Base-by-base conservation (phyloP, 2,888 invertebrate genomes). In the Agriopis leucophaearia region DNA sequence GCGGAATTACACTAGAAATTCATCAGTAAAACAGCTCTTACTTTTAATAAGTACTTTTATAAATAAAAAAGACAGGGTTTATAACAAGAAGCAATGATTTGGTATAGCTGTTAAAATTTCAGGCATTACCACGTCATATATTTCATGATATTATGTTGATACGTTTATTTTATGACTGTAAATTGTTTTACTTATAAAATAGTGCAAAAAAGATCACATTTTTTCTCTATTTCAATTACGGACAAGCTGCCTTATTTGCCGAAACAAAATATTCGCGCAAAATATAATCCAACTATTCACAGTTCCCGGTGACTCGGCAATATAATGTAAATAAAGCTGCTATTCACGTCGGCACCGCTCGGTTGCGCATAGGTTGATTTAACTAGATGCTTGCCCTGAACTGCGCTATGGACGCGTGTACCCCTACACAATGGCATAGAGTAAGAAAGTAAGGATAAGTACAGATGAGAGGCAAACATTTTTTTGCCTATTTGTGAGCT, bases 371-470 rank as follows among this genome's bases (percentile, higher is more conserved):
- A 76, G 76, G 64, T 79, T 78, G 79, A 79, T 81, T 81, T 80
- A 82, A 82, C 82, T 79, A 75, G 79, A 81, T 74, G 80, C 78
- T 74, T 74, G 71, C 78, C 72, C 74, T 74, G 77, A 77, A 77
- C 79, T 72, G 74, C 74, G 74, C 72, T 76, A 71, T 70, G 63
- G 71, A 72, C 76, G 69, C 74, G 71, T 74, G 75, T 73, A 78
- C 76, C 79, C 75, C 70, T 70, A 59, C 69, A 75, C 73, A 74
- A 71, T 67, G 55, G 48, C 78, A 69, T 54, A 81, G 80, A 81
- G 44, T 76, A 66, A 10, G 40, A 8, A 52, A 27, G 18, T 27
- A 1, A 38, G 38, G 1, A 38, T 35, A 74, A 56, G 35, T 40
- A 55, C 45, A 60, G 57, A 51, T 66, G 38, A 52, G 50, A 59